Percentiles rank a stretch among this genome's conserved stretches.
phyloP scores from a whole-genome alignment of 2,888 invertebrate genomes.

The Tetanocera ferruginea region DNA sequence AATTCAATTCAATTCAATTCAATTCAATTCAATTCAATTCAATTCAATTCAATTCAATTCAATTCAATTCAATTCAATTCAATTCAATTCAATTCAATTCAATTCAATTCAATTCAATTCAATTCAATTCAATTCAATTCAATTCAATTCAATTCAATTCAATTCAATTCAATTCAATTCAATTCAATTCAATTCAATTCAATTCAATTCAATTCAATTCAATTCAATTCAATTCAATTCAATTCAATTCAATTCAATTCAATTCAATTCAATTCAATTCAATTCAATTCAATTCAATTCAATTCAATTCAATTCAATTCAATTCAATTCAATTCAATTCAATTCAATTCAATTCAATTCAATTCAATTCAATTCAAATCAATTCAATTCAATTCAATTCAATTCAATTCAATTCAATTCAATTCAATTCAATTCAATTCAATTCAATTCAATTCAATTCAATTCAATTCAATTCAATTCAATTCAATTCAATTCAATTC shows the following conservation, averaged over 20 bases:
- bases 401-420: slow-evolving; percentile 30
- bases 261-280: slow-evolving; percentile 39
- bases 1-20: slow-evolving; percentile 36
- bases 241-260: slow-evolving; percentile 30
- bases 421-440: slow-evolving; percentile 22
- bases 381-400: slow-evolving; percentile 29
- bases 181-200: slow-evolving; percentile 38
- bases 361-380: slow-evolving; percentile 27
- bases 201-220: slow-evolving; percentile 39
- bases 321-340: slow-evolving; percentile 38
- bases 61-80: slow-evolving; percentile 36
- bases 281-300: slow-evolving; percentile 38
- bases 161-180: slow-evolving; percentile 40
- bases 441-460: slow-evolving; percentile 14
- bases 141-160: slow-evolving; percentile 38
- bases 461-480: slow-evolving; percentile 15
- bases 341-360: slow-evolving; percentile 39
- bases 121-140: slow-evolving; percentile 38
- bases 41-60: slow-evolving; percentile 39
- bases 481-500: slow-evolving; percentile 18
- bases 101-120: slow-evolving; percentile 39
- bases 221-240: slow-evolving; percentile 35
- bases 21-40: slow-evolving; percentile 38
- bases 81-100: slow-evolving; percentile 39
- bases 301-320: slow-evolving; percentile 32